Evolutionary conservation across 2,888 invertebrate species (phyloP), one percentile per base, ranked within the genome.

Genomic region (Calliphora vomitoria): DNA sequence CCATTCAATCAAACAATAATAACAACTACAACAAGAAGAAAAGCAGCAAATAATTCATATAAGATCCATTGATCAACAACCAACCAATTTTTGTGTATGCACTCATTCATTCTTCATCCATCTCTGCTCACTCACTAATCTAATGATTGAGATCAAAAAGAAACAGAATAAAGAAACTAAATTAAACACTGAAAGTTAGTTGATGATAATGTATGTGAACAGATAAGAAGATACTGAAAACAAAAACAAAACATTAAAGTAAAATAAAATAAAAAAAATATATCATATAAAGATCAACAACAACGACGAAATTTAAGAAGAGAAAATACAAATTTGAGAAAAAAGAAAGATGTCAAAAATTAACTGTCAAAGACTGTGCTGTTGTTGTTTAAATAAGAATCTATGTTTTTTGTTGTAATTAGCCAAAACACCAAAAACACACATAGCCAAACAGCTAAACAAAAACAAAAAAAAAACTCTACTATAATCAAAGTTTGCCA

Each of bases 61-160:
- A 85, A 82, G 87, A 87, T 87, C 79, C 76, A 75, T 71, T 83
- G 69, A 82, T 78, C 82, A 78, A 74, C 72, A 72, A 60, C 58
- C 44, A 80, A 79, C 2, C n/a, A n/a, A n/a, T 62, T 74, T 60
- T 79, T 60, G 55, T 81, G 47, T 58, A 76, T 76, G 47, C 55
- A 81, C 55, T 68, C 41, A 53, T 44, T 69, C 44, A 84, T 25
- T 69, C 60, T 25, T 69, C 60, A 82, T 76, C 64, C 50, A 68
- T 41, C 31, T 41, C 31, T 15, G 64, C 55, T 31, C 41, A 60
- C 18, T 18, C 58, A 55, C 15, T 60, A 55, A 81, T 58, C 66
- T 66, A 74, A 68, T 75, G 74, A 66, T 47, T 75, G 35, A 20
- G 66, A 74, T 53, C 47, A 74, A 74, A 5, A 60, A 71, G 35